These are phyloP conservation scores for Balearica regulorum DNA, from an alignment of 2,797 vertebrate genomes.

Conservation along the genomic window DNA sequence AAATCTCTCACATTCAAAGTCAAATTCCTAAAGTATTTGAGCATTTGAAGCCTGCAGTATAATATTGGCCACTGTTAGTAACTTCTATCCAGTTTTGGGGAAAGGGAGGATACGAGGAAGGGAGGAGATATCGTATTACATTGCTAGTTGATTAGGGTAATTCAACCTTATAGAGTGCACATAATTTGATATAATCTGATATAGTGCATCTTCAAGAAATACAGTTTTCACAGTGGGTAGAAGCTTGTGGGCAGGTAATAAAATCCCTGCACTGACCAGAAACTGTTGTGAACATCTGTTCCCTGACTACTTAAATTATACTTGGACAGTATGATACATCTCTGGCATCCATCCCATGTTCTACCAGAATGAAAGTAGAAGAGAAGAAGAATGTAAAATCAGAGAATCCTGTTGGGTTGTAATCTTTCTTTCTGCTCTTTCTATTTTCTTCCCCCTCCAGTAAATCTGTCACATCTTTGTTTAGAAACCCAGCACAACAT, in stretches of 20 bases:
- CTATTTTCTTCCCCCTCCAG: not conserved
- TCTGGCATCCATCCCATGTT: slow-evolving; percentile 48
- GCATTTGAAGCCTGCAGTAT: not conserved
- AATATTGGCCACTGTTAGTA: not conserved
- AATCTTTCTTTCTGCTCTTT: slow-evolving; percentile 21
- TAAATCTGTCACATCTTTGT: slow-evolving; percentile 34
- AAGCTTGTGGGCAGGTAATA: slow-evolving; percentile 45
- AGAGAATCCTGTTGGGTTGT: slow-evolving; percentile 7
- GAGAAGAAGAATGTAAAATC: slow-evolving; percentile 41
- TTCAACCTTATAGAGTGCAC: not conserved
- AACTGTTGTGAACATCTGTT: slow-evolving; percentile 65
- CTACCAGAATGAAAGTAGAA: not conserved
- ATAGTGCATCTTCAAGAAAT: slow-evolving; percentile 37
- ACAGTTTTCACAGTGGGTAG: slow-evolving; percentile 31
- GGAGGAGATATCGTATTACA: not conserved
- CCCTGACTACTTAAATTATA: slow-evolving; percentile 61
- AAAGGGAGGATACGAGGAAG: not conserved
- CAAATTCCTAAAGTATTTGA: slow-evolving; percentile 13
- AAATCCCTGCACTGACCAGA: slow-evolving; percentile 60
- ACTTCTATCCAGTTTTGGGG: not conserved
- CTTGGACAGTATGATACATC: slow-evolving; percentile 55
- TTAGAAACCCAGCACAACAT: not conserved
- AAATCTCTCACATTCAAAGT: slow-evolving; percentile 21
- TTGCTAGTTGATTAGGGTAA: not conserved
- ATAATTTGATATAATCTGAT: slow-evolving; percentile 23